phyloP scores from a whole-genome alignment of 2,113 vertebrate genomes.

The Boulengeromyrus knoepffleri region DNA sequence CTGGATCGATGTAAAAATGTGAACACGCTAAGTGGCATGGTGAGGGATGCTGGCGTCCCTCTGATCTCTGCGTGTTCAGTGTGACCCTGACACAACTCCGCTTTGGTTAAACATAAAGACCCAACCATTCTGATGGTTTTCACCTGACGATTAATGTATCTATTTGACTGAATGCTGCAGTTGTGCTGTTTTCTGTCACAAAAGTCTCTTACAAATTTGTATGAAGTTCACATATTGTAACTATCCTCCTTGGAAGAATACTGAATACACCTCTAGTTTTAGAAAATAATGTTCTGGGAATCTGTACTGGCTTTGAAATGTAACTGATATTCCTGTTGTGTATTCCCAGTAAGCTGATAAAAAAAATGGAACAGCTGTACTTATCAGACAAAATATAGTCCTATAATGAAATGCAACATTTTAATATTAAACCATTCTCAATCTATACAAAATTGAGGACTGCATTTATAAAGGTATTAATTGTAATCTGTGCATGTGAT shows the following conservation, averaged over 20 bases:
- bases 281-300: background rate
- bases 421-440: background rate
- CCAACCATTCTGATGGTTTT: background rate
- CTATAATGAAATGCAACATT: background rate
- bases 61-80: constrained; percentile 10
- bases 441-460: background rate
- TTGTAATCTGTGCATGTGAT: background rate
- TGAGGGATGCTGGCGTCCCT: background rate
- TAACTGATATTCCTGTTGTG: background rate
- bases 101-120: constrained; percentile 5
- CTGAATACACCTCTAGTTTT: background rate
- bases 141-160: background rate
- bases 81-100: background rate
- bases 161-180: background rate
- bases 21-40: constrained; percentile 9
- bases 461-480: background rate
- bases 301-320: background rate
- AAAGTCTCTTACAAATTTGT: background rate
- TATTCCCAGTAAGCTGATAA: background rate
- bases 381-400: background rate
- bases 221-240: background rate
- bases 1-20: constrained; percentile 19
- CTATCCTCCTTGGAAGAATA: background rate
- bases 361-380: background rate
- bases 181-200: background rate